These are phyloP conservation scores for Peromyscus maniculatus DNA, from an alignment of 2,113 vertebrate genomes.

Conservation along the genomic window DNA sequence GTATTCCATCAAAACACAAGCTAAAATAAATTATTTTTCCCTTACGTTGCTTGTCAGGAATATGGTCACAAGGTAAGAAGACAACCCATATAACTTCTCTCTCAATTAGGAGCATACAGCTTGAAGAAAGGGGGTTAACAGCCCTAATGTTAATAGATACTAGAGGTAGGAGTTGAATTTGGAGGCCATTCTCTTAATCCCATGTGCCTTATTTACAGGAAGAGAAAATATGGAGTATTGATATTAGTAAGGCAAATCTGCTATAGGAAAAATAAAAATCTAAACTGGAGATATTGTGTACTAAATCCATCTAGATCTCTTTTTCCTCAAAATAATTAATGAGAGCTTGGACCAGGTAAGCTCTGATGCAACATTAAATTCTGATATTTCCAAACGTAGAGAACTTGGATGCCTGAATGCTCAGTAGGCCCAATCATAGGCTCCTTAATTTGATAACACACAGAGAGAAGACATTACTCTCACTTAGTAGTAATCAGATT, in stretches of 20 bases:
- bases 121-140: background rate
- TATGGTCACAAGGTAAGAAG: background rate
- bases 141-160: background rate
- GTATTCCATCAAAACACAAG: background rate
- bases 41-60: background rate
- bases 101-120: background rate
- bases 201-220: background rate
- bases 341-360: background rate
- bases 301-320: background rate
- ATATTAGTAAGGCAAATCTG: background rate
- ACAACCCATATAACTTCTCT: background rate
- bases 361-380: background rate
- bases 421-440: background rate
- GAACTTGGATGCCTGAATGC: background rate
- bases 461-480: background rate
- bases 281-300: background rate
- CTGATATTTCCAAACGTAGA: background rate
- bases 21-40: background rate
- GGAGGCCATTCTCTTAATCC: background rate
- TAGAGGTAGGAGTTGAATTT: background rate
- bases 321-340: background rate
- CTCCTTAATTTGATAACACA: background rate
- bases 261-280: background rate
- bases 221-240: background rate
- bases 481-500: background rate